These are phyloP conservation scores for Neoitamus cyanurus DNA, from an alignment of 2,888 invertebrate genomes.

Conservation along the genomic window DNA sequence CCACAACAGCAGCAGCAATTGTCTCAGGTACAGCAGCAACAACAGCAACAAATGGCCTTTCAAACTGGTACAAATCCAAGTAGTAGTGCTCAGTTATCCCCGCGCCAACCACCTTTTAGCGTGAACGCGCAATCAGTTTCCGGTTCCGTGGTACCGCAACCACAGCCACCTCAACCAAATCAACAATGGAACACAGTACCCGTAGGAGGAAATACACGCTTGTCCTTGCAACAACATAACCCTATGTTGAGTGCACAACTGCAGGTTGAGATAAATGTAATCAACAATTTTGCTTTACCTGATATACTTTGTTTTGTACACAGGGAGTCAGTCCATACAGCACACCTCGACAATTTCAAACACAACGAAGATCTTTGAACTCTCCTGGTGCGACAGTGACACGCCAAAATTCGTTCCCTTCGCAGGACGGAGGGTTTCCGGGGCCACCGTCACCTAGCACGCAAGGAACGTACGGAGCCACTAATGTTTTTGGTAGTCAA, in stretches of 20 bases:
- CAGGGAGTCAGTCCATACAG: constrained; percentile 62
- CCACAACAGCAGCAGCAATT: constrained; percentile 63
- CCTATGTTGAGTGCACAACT: constrained; percentile 90
- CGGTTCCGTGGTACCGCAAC: constrained; percentile 54
- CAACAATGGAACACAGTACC: constrained; percentile 54
- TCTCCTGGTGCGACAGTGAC: constrained; percentile 63
- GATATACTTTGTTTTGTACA: not conserved
- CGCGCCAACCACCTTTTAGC: constrained; percentile 61
- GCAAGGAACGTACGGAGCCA: constrained; percentile 60
- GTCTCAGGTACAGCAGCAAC: constrained; percentile 56
- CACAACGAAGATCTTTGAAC: constrained; percentile 63
- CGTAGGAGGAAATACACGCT: constrained; percentile 55
- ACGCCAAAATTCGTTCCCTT: constrained; percentile 64
- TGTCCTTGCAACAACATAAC: constrained; percentile 82
- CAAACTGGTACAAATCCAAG: constrained; percentile 56
- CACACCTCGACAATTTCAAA: constrained; percentile 62
- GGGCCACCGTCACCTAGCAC: constrained; percentile 61
- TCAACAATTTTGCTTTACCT: not conserved
- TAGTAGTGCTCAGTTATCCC: constrained; percentile 64
- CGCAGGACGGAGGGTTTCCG: constrained; percentile 57
- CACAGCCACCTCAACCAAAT: constrained; percentile 56
- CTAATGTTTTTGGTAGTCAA: constrained; percentile 60
- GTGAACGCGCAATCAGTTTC: constrained; percentile 54
- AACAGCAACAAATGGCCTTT: constrained; percentile 59
- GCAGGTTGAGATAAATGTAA: constrained; percentile 68